Percentiles rank a stretch among this genome's conserved stretches.
phyloP scores from a whole-genome alignment of 1,140 invertebrate species.

The Conus ventricosus region DNA sequence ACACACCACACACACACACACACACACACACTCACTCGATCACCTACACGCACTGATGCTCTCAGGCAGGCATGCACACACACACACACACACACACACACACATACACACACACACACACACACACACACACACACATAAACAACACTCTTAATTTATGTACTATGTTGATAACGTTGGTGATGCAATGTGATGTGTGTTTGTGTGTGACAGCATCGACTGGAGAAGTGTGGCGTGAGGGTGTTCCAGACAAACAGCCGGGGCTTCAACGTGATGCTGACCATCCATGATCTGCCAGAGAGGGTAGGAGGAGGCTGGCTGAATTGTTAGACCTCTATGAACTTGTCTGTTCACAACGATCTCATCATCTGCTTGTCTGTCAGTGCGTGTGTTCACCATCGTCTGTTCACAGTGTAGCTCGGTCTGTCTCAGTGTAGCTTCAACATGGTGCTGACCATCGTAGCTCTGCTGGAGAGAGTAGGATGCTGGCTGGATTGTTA shows the following conservation, averaged over 20 bases:
- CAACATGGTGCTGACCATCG: slow-evolving; percentile 85
- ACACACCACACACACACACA: background rate
- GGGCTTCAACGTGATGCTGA: slow-evolving; percentile 89
- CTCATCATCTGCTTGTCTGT: background rate
- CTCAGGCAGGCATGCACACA: no score
- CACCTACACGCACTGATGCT: no score
- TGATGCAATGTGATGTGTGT: background rate
- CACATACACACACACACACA: no score
- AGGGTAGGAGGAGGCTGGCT: slow-evolving; percentile 53
- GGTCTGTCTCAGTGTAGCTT: slow-evolving; percentile 72
- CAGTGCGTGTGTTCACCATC: background rate
- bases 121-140: no score
- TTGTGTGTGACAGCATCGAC: slow-evolving; percentile 76
- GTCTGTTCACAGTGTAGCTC: background rate
- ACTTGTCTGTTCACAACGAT: background rate
- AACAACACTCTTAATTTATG: no score
- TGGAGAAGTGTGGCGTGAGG: slow-evolving; percentile 84
- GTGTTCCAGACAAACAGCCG: slow-evolving; percentile 90
- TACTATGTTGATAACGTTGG: no score
- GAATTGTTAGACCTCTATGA: background rate
- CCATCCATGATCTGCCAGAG: slow-evolving; percentile 60
- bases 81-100: no score
- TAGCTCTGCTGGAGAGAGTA: slow-evolving; percentile 54
- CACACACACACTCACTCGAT: background rate
- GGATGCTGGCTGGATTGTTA: background rate